Evolutionary conservation across 1,140 invertebrate genomes (phyloP), one percentile per base, ranked within the genome.

Genomic region (Leptinotarsa texana): DNA sequence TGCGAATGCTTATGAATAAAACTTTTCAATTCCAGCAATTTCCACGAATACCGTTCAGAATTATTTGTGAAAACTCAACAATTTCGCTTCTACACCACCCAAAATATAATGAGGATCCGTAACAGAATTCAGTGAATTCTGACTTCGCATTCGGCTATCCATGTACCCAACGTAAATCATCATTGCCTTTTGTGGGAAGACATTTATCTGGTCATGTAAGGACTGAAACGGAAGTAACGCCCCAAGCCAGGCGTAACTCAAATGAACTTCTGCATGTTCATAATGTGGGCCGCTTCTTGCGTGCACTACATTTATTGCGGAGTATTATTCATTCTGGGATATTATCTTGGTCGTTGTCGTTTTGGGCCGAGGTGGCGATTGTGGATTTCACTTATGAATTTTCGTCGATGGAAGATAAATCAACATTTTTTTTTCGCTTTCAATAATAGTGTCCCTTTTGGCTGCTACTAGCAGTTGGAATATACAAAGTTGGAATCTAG

Each of bases 171-270:
- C 67, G 72, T 77, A 77, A 77, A 77, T 77, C 74, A 77, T 75
- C 76, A 77, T 77, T 72, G 76, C 72, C 76, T 77, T 77, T 77
- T 77, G 76, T 77, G 73, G 61, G 70, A 73, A 74, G 76, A 77
- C 76, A 77, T 77, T 77, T 75, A 77, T 77, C 76, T 77, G 72
- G 69, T 70, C 68, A 69, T 75, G 66, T 73, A 77, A 77, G 75
- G 69, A 67, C 74, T 69, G 69, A 73, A 77, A 72, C 72, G 75
- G 75, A 70, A 65, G 71, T 65, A 72, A 77, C 76, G 73, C 76
- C 76, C 76, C 33, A 69, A 68, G 66, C 49, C 66, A 70, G 74
- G 42, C 61, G 69, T 69, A 74, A 77, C 75, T 67, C 63, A 68
- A 72, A 77, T 77, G 73, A 74, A 65, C 61, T 73, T 73, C 71